A percentile compares a stretch with the other conserved stretches of the same genome.
Evolutionary conservation across 2,797 vertebrate genomes (phyloP).

Genomic region (Argya squamiceps): DNA sequence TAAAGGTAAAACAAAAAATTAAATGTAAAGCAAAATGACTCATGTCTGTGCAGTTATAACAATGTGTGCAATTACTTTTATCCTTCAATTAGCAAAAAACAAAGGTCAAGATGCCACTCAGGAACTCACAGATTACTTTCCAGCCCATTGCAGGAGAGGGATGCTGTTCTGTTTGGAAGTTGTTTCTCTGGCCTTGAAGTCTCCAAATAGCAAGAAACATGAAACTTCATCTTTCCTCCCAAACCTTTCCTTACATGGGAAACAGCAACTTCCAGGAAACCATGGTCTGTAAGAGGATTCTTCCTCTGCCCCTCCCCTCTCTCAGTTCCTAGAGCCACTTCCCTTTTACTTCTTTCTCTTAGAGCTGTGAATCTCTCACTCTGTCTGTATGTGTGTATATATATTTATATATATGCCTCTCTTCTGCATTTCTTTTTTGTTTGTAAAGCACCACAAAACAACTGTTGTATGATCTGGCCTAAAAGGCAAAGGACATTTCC

Average conservation of each 20-base stretch:
- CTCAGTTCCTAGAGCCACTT: not conserved
- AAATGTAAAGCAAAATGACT: not conserved
- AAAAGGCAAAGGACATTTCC: not conserved
- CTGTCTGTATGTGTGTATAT: fast-evolving
- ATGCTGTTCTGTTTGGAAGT: not conserved
- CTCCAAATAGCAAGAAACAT: not conserved
- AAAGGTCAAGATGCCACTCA: not conserved
- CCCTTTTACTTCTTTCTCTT: not conserved
- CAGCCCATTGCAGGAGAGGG: fast-evolving
- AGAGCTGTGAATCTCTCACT: not conserved
- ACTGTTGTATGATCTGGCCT: not conserved
- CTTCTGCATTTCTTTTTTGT: not conserved
- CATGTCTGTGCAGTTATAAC: not conserved
- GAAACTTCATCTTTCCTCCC: not conserved
- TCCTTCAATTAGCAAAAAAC: not conserved
- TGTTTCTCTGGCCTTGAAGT: not conserved
- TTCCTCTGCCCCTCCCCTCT: not conserved
- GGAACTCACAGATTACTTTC: not conserved
- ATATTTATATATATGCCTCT: not conserved
- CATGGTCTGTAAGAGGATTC: not conserved
- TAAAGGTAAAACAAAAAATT: not conserved
- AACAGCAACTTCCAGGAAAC: not conserved
- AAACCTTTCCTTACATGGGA: not conserved
- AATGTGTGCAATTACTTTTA: not conserved
- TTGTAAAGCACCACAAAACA: not conserved